Evolutionary conservation across 2,797 vertebrate genomes (phyloP).

Genomic region (Acipenser ruthenus): DNA sequence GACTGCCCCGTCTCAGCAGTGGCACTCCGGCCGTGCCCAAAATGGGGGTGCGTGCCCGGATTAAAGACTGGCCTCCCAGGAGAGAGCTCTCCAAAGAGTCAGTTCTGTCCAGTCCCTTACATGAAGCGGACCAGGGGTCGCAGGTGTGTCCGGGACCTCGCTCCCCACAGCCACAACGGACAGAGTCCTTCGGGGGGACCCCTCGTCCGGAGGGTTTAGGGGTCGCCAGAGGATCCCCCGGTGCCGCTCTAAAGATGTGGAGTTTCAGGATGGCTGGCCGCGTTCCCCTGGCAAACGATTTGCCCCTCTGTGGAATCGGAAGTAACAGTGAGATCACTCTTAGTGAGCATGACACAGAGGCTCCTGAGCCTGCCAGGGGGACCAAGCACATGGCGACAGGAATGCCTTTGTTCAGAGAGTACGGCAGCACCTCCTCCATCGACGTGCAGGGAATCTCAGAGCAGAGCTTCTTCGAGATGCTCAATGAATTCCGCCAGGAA

Average conservation of each 20-base stretch:
- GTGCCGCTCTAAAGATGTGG: slow-evolving; percentile 68
- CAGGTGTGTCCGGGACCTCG: slow-evolving; percentile 35
- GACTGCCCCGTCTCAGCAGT: slow-evolving; percentile 51
- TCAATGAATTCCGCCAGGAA: slow-evolving; percentile 75
- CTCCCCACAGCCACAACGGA: slow-evolving; percentile 36
- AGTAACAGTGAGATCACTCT: slow-evolving; percentile 89
- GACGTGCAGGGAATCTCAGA: slow-evolving; percentile 81
- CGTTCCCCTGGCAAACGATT: slow-evolving; percentile 48
- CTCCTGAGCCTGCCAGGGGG: slow-evolving; percentile 18
- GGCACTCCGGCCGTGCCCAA: slow-evolving; percentile 73
- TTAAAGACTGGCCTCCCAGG: slow-evolving; percentile 86
- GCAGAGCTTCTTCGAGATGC: slow-evolving; percentile 85
- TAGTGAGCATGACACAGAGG: slow-evolving; percentile 73
- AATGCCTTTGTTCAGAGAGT: slow-evolving; percentile 72
- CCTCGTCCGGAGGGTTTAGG: slow-evolving; percentile 34
- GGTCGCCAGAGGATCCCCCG: slow-evolving; percentile 53
- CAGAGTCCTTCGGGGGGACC: slow-evolving; percentile 27
- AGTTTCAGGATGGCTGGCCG: slow-evolving; percentile 65
- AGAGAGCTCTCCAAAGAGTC: slow-evolving; percentile 70
- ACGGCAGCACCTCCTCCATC: slow-evolving; percentile 91
- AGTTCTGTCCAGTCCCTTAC: slow-evolving; percentile 17
- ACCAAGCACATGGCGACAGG: slow-evolving; percentile 22
- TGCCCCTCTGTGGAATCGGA: slow-evolving; percentile 70
- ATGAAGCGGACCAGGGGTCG: slow-evolving; percentile 10
- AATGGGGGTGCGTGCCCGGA: slow-evolving; percentile 86